These are phyloP conservation scores for Atrichornis clamosus DNA, from an alignment of 2,113 vertebrate genomes.

Conservation along the genomic window DNA sequence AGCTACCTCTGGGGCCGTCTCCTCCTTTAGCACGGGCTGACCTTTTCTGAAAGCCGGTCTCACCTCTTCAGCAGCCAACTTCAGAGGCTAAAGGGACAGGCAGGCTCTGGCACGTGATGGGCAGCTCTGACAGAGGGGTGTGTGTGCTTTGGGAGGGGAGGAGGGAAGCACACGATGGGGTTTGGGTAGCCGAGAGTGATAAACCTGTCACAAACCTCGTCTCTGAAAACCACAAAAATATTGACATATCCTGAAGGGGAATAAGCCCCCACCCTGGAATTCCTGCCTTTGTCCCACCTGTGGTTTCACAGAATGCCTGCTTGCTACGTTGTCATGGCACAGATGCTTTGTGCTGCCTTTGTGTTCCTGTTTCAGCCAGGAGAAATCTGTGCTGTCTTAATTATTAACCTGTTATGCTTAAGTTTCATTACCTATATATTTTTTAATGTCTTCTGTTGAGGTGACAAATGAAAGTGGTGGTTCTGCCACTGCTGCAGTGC, in stretches of 20 bases:
- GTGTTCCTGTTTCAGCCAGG: neutral
- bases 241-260: neutral
- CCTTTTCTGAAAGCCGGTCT: slow-evolving; percentile 6
- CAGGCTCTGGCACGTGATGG: neutral
- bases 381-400: slow-evolving; percentile 30
- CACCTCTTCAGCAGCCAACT: neutral
- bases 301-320: neutral
- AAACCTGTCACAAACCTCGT: neutral
- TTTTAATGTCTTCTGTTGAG: slow-evolving; percentile 24
- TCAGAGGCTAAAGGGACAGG: neutral
- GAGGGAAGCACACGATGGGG: neutral
- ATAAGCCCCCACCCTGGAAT: neutral
- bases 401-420: slow-evolving; percentile 40
- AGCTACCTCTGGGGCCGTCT: slow-evolving; percentile 11
- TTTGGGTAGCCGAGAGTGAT: neutral
- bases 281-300: neutral
- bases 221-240: neutral
- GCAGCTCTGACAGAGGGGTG: neutral
- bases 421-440: slow-evolving; percentile 7
- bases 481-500: neutral
- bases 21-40: slow-evolving; percentile 1
- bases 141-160: neutral
- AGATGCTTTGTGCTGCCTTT: neutral
- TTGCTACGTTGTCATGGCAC: neutral
- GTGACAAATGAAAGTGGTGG: slow-evolving; percentile 24